phyloP scores from a whole-genome alignment of 2,113 vertebrate genomes.

The Lagenorhynchus albirostris region DNA sequence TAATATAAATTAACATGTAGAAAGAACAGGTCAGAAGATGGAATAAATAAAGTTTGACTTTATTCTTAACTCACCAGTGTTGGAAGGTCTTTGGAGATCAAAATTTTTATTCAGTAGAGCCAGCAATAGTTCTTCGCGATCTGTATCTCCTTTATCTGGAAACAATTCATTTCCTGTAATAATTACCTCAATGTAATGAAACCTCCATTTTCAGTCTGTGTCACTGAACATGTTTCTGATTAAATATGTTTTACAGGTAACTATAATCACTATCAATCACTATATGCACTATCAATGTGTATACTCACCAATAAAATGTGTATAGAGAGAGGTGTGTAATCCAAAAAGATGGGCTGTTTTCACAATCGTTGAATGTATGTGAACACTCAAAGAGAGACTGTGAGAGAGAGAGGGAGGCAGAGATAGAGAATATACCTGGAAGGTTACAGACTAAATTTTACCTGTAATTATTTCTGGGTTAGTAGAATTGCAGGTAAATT shows the following conservation, averaged over 20 bases:
- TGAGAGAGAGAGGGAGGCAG: neutral
- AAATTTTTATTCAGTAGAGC: neutral
- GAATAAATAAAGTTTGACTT: neutral
- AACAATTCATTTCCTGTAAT: constrained; percentile 41
- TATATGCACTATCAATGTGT: too few relatives aligned
- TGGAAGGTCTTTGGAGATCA: constrained; percentile 9
- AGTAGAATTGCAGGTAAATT: neutral
- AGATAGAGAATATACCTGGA: neutral
- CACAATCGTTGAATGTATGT: neutral
- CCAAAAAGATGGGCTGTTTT: neutral
- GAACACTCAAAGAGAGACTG: neutral
- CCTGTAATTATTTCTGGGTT: neutral
- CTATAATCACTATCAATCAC: neutral
- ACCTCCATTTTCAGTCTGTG: neutral
- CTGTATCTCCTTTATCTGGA: neutral
- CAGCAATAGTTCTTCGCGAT: neutral
- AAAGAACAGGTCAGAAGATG: neutral
- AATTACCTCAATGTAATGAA: neutral
- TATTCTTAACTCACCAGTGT: constrained; percentile 26
- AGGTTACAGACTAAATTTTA: neutral
- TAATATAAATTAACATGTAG: neutral
- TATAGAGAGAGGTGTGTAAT: neutral
- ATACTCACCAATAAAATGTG: neutral
- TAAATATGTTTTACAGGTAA: neutral
- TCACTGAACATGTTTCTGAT: neutral